These are phyloP conservation scores for Ceratotherium simum DNA, from an alignment of 2,113 vertebrate genomes.

Conservation along the genomic window DNA sequence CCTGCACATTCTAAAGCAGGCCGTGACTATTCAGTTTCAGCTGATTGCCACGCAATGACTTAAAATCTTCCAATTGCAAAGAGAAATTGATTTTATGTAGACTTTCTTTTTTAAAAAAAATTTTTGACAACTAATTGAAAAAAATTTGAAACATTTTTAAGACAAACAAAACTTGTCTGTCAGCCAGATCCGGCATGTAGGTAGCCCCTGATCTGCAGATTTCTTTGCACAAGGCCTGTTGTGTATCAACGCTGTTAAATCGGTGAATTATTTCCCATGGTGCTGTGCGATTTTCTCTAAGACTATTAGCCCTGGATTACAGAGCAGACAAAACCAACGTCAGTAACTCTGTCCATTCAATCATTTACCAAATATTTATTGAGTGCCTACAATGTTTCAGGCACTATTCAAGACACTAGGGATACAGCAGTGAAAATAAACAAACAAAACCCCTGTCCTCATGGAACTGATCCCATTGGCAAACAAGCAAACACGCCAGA, in stretches of 20 bases:
- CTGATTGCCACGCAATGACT: not conserved
- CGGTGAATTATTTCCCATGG: not conserved
- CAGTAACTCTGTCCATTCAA: not conserved
- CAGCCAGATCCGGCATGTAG: not conserved
- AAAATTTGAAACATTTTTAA: not conserved
- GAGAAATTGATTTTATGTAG: not conserved
- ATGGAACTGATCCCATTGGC: not conserved
- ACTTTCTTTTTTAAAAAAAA: not conserved
- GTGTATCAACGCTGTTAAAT: not conserved
- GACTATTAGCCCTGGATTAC: not conserved
- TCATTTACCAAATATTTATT: not conserved
- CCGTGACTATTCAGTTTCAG: not conserved
- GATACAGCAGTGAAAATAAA: not conserved
- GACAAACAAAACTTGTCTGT: not conserved
- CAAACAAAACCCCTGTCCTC: not conserved
- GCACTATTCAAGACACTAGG: not conserved
- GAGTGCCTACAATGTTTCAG: not conserved
- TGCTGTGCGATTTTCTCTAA: not conserved
- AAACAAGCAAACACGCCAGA: not conserved
- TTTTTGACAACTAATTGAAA: not conserved
- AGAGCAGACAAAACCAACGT: not conserved
- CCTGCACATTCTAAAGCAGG: not conserved
- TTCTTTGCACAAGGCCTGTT: not conserved
- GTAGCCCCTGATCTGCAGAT: not conserved
- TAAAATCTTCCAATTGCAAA: not conserved